These are phyloP conservation scores for Andrena camellia DNA, from an alignment of 2,888 invertebrate species.

Conservation along the genomic window DNA sequence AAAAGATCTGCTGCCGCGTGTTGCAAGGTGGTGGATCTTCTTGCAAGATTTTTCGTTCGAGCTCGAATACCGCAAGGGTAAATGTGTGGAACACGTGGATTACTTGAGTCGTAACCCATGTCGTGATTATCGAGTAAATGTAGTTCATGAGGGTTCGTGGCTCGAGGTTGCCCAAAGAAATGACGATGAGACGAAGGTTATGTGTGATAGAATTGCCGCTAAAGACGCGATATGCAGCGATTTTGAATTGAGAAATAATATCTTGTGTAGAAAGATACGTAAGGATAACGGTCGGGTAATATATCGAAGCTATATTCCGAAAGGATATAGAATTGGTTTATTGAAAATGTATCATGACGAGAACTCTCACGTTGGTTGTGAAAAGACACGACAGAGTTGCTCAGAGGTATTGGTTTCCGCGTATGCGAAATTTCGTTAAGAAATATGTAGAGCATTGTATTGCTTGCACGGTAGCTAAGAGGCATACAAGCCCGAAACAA, in stretches of 20 bases:
- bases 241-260: neutral
- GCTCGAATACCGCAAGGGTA: too few relatives aligned
- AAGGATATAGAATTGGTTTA: too few relatives aligned
- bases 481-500: neutral
- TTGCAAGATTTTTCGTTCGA: too few relatives aligned
- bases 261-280: neutral
- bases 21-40: too few relatives aligned
- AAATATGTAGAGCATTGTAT: slow-evolving; percentile 13
- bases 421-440: slow-evolving; percentile 12
- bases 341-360: too few relatives aligned
- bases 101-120: too few relatives aligned
- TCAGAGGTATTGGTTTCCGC: slow-evolving; percentile 23
- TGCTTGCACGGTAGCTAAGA: slow-evolving; percentile 4
- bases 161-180: slow-evolving; percentile 14
- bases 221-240: neutral
- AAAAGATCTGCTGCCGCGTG: too few relatives aligned
- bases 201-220: neutral
- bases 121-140: neutral
- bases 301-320: too few relatives aligned
- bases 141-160: slow-evolving; percentile 10
- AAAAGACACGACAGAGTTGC: slow-evolving; percentile 13
- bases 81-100: too few relatives aligned
- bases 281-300: too few relatives aligned
- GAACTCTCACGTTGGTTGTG: neutral
- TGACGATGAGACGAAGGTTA: neutral